These are phyloP conservation scores for Ornithoptera priamus DNA, from an alignment of 2,888 invertebrate genomes.

Conservation along the genomic window DNA sequence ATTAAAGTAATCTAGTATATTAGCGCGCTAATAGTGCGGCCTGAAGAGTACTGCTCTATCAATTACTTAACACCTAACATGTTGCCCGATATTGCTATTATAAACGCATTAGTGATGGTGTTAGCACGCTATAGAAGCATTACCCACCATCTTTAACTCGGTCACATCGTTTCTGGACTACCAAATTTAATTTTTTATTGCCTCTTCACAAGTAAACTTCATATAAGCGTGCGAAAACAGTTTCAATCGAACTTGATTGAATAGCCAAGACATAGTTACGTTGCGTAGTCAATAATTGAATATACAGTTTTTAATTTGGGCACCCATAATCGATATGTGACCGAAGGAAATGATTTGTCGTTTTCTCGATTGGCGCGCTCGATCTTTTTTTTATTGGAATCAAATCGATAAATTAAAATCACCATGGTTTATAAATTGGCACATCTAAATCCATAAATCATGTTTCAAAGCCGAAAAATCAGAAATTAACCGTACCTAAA, in stretches of 20 bases:
- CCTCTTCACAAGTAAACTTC: slow-evolving; percentile 52
- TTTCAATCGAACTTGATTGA: slow-evolving; percentile 37
- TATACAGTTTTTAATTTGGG: slow-evolving; percentile 43
- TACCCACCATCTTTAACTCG: slow-evolving; percentile 71
- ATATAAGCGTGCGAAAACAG: slow-evolving; percentile 64
- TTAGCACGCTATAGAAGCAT: slow-evolving; percentile 72
- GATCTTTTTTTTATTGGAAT: slow-evolving; percentile 7
- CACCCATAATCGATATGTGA: slow-evolving; percentile 39
- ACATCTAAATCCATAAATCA: neutral
- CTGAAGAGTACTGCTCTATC: slow-evolving; percentile 66
- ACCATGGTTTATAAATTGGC: slow-evolving; percentile 1
- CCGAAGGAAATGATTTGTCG: slow-evolving; percentile 31
- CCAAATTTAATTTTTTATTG: slow-evolving; percentile 68
- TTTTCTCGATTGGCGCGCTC: slow-evolving; percentile 18
- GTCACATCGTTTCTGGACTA: slow-evolving; percentile 70
- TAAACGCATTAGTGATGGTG: slow-evolving; percentile 72
- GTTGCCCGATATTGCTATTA: slow-evolving; percentile 69
- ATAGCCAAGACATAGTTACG: slow-evolving; percentile 34
- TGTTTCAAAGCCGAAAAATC: neutral
- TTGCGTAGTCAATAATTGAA: slow-evolving; percentile 45
- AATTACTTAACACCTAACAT: slow-evolving; percentile 71
- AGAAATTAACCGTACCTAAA: neutral
- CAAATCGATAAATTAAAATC: slow-evolving; percentile 11
- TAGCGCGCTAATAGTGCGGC: slow-evolving; percentile 60
- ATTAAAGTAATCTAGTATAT: slow-evolving; percentile 43